Percentiles rank a stretch among this genome's conserved stretches.
These are phyloP conservation scores for Serranus cabrilla DNA, from an alignment of 2,797 vertebrate genomes.

Conservation along the genomic window DNA sequence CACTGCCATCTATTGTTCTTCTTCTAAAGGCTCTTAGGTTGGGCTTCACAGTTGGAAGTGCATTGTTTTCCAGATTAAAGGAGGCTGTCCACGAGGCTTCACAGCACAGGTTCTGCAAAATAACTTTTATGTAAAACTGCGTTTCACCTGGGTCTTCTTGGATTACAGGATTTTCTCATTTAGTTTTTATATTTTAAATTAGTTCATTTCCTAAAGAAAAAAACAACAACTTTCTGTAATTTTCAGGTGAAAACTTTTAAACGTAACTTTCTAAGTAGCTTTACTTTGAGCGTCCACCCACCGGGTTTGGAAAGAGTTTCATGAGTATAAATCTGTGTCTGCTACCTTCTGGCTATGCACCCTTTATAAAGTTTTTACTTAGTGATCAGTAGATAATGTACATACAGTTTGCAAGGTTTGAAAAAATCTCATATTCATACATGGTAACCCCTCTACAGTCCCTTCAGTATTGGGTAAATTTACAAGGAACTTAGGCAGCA, in stretches of 20 bases:
- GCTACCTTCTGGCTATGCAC: not conserved
- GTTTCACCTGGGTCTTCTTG: conserved; percentile 26
- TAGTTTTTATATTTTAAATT: not conserved
- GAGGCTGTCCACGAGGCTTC: conserved; percentile 43
- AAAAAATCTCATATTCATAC: not conserved
- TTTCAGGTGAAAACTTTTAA: not conserved
- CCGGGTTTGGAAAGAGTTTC: not conserved
- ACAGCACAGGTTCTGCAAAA: conserved; percentile 24
- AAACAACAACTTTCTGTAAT: not conserved
- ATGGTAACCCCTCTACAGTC: no score
- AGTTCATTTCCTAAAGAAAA: not conserved
- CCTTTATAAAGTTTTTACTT: not conserved
- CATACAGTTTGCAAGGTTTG: not conserved
- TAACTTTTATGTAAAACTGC: conserved; percentile 22
- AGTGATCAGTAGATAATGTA: not conserved
- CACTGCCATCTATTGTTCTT: conserved; percentile 81
- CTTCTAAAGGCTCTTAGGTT: conserved; percentile 59
- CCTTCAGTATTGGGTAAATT: no score
- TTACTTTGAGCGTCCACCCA: not conserved
- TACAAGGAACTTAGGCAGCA: no score
- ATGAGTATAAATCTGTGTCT: not conserved
- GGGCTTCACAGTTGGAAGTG: conserved; percentile 48
- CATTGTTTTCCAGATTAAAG: conserved; percentile 70
- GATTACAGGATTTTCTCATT: conserved; percentile 11
- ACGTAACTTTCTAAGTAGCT: conserved; percentile 5